These are phyloP conservation scores for Cecidostiba fungosa DNA, from an alignment of 2,888 invertebrate species.

Conservation along the genomic window DNA sequence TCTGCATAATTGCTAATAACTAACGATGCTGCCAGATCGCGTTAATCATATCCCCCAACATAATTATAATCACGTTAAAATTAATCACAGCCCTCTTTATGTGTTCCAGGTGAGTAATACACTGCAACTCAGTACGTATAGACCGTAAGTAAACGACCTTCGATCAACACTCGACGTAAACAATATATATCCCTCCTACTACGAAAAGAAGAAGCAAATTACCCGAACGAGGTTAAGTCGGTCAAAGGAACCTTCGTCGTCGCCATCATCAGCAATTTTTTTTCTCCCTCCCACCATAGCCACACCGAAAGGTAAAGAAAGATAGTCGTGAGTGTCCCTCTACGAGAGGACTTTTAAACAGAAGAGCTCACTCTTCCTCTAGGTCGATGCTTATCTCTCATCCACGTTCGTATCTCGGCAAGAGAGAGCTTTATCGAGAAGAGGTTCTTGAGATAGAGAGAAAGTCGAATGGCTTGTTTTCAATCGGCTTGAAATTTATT, in stretches of 20 bases:
- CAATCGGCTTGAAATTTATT: slow-evolving; percentile 61
- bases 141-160: slow-evolving; percentile 17
- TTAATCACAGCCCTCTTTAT: neutral
- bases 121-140: neutral
- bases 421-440: slow-evolving; percentile 3
- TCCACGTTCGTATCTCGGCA: slow-evolving; percentile 23
- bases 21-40: neutral
- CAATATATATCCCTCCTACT: neutral
- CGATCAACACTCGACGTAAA: neutral
- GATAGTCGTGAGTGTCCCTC: slow-evolving; percentile 20
- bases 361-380: neutral
- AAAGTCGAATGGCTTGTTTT: slow-evolving; percentile 54
- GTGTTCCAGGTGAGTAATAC: slow-evolving; percentile 30
- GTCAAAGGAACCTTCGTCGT: neutral
- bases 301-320: slow-evolving; percentile 22
- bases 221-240: slow-evolving; percentile 3
- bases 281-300: neutral
- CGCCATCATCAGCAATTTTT: neutral
- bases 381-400: slow-evolving; percentile 46
- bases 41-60: neutral
- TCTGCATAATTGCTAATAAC: neutral
- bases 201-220: slow-evolving; percentile 1
- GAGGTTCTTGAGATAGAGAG: slow-evolving; percentile 12
- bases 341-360: slow-evolving; percentile 39
- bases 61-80: neutral